phyloP scores from a whole-genome alignment of 2,797 vertebrate genomes.

The Malurus splendens region DNA sequence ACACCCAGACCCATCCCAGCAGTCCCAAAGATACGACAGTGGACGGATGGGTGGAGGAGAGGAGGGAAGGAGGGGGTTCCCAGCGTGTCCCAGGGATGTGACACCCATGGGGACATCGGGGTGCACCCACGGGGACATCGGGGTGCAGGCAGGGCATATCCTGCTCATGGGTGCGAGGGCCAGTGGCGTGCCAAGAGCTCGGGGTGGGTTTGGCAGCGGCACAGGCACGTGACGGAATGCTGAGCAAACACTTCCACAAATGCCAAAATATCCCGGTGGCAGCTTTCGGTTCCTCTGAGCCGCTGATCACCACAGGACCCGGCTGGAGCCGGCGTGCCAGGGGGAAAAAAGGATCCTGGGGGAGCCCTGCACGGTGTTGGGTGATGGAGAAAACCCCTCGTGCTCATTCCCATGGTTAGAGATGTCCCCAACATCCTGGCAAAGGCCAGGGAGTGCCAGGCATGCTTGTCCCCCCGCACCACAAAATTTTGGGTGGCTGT shows the following conservation, averaged over 20 bases:
- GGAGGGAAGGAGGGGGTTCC: background rate
- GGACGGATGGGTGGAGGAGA: background rate
- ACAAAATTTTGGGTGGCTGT: background rate
- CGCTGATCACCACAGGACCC: background rate
- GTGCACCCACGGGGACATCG: too few species aligned
- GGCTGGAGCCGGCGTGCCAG: fast-evolving
- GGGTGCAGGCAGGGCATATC: background rate
- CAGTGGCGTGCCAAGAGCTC: background rate
- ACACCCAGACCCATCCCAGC: background rate
- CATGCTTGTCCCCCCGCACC: fast-evolving
- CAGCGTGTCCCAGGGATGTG: fast-evolving
- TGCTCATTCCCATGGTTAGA: fast-evolving
- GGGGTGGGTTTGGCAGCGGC: background rate
- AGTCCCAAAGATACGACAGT: fast-evolving
- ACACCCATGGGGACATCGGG: too few species aligned
- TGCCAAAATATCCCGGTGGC: background rate
- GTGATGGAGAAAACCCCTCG: fast-evolving
- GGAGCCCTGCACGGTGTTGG: background rate
- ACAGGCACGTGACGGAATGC: conserved; percentile 11
- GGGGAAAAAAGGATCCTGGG: background rate
- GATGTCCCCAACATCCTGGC: fast-evolving
- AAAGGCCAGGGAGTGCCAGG: background rate
- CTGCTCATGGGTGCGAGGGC: fast-evolving
- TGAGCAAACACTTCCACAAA: conserved; percentile 37
- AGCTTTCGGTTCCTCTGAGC: conserved; percentile 38